Base-by-base conservation (phyloP, 2,888 invertebrate species). In the Nomada hirtipes region DNA sequence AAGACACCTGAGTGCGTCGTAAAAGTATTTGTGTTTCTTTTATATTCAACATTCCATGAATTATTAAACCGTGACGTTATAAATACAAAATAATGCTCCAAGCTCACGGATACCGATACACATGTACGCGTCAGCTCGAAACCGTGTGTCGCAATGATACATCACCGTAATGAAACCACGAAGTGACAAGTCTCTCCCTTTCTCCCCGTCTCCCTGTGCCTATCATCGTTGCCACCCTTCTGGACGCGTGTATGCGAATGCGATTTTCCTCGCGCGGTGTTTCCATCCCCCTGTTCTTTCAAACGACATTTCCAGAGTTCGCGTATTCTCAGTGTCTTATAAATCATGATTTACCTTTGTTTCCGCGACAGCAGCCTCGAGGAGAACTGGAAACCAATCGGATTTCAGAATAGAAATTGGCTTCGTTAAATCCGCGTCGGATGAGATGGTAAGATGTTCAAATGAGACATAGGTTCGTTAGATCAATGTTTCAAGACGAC, bases 111-210 rank as follows among this genome's bases (percentile, higher is more conserved):
- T 65, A 81, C 50, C n/a, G 47, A 67, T 72, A 61, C 69, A 57
- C 68, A 50, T 18, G 68, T 29, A 55, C 68, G 64, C 9, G 69
- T 52, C 26, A 26, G 36, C 15, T 15, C 15, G 36, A 20, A 72
- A 78, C 65, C 79, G 77, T 69, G 83, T 89, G 88, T 90, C 90
- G 86, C 90, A 90, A 91, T 91, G 90, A 91, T 90, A 89, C 90
- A 91, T 92, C 89, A 87, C 89, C 87, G 87, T 90, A 91, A 92
- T 92, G 90, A 90, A 90, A 90, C 88, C 88, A 73, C 85, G 76
- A 76, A 70, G 82, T 84, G 88, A 89, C 89, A 83, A 85, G 79
- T 64, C 57, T 74, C 74, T 61, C 53, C 52, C 55, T 47, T n/a
- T 42, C 63, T 47, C 3, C 11, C 26, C 3, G 0, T 4, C 44